These are phyloP conservation scores for Nesogale talazaci DNA, from an alignment of 2,113 vertebrate species.

Conservation along the genomic window DNA sequence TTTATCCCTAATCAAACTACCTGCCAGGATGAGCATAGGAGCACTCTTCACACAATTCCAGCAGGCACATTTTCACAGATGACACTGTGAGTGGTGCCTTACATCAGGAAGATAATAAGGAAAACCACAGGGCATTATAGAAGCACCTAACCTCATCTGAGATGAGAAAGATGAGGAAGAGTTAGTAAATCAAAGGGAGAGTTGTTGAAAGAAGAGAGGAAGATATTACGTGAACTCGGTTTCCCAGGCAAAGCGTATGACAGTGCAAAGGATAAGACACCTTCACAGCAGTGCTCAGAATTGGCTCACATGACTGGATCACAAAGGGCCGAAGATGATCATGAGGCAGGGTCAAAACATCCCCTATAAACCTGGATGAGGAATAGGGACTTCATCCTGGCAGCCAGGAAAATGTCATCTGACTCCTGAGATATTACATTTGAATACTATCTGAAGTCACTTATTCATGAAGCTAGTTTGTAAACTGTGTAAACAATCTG, in stretches of 20 bases:
- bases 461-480: conserved; percentile 45
- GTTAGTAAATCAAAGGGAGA: neutral
- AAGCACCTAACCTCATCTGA: neutral
- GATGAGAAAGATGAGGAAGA: neutral
- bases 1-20: too few relatives aligned
- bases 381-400: conserved; percentile 30
- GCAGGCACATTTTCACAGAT: neutral
- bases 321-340: neutral
- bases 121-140: neutral
- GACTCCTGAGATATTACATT: conserved; percentile 48
- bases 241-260: neutral
- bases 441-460: conserved; percentile 9
- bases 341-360: neutral
- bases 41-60: neutral
- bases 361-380: neutral
- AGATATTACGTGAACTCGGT: neutral
- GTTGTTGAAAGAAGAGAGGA: neutral
- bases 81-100: neutral
- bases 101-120: neutral
- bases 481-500: conserved; percentile 47
- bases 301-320: neutral
- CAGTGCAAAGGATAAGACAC: neutral
- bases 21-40: neutral
- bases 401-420: neutral
- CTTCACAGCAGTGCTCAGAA: neutral